Base-by-base conservation (phyloP, 2,888 invertebrate genomes). In the Perithous albicinctus region DNA sequence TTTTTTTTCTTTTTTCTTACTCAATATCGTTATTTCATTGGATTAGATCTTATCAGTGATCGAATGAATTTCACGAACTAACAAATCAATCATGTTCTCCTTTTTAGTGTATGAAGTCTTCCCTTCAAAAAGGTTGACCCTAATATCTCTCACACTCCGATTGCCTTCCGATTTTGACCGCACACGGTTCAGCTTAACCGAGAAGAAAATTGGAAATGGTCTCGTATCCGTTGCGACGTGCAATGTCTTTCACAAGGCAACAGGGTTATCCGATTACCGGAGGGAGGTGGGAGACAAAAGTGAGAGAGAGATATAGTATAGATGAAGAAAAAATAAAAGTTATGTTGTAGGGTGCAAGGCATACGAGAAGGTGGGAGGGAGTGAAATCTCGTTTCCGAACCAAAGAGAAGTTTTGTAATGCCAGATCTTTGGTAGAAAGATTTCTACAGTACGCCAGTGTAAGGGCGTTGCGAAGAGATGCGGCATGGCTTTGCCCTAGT, bases 121-220 rank as follows among this genome's bases (percentile, higher is more conserved):
- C 3, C 12, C 18, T 23, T 26, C 12, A 15, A 26, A 69, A 38
- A 23, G 51, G 18, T 48, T n/a, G 20, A 48, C 18, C 69, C 54
- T 7, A 32, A 4, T 10, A 70, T 48, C 26, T 12, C 4, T 10
- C 41, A 3, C 8, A 23, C 10, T 35, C 54, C 10, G 32, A 5
- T 66, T 56, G 59, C 41, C 76, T 77, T 79, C 67, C 82, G 74
- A 72, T 79, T 84, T 85, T 81, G 85, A 84, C 85, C 85, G 72
- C 85, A 82, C 85, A 82, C 85, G 84, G 80, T 82, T 78, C 48
- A 61, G 77, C 73, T 78, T 85, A 85, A 85, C 84, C 82, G 84
- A 85, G 84, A 81, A 83, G 85, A 84, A 85, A 85, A 85, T 85
- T 84, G 84, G 82, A 82, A 85, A 84, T 83, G 78, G 81, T 66